Conservation (phyloP, 2,797 vertebrate genomes). For the Lindbergichthys nudifrons region DNA sequence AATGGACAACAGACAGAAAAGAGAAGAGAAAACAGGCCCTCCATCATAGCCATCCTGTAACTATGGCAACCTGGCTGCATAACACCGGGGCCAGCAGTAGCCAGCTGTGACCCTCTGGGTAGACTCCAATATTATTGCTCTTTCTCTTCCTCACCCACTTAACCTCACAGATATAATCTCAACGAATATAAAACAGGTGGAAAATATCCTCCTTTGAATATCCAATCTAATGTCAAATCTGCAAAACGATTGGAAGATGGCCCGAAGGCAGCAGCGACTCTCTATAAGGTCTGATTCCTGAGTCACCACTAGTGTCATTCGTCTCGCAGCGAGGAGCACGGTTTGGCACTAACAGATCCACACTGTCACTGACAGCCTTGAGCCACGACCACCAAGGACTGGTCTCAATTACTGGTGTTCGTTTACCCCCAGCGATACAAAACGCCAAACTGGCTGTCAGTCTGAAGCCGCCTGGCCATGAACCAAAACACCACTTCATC, state of each 20-base stretch:
- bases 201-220: constrained; percentile 34
- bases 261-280: background rate
- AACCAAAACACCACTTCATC: constrained; percentile 69
- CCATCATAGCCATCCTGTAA: constrained; percentile 69
- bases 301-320: constrained; percentile 40
- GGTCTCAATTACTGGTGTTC: constrained; percentile 79
- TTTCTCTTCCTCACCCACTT: constrained; percentile 47
- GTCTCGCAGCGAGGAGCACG: constrained; percentile 45
- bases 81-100: constrained; percentile 62
- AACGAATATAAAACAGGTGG: constrained; percentile 32
- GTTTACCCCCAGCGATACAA: constrained; percentile 67
- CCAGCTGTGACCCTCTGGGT: constrained; percentile 75
- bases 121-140: constrained; percentile 63
- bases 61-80: constrained; percentile 75
- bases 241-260: constrained; percentile 32
- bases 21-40: constrained; percentile 27
- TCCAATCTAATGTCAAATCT: constrained; percentile 39
- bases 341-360: constrained; percentile 64
- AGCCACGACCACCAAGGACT: constrained; percentile 70
- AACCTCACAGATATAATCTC: constrained; percentile 53
- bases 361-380: constrained; percentile 61
- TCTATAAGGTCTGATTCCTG: constrained; percentile 45
- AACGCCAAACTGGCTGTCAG: constrained; percentile 50
- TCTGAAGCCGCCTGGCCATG: constrained; percentile 59
- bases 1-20: constrained; percentile 40